Percentiles rank a stretch among this genome's conserved stretches.
Conservation (phyloP, 2,113 vertebrate genomes). For the Murina feae region DNA sequence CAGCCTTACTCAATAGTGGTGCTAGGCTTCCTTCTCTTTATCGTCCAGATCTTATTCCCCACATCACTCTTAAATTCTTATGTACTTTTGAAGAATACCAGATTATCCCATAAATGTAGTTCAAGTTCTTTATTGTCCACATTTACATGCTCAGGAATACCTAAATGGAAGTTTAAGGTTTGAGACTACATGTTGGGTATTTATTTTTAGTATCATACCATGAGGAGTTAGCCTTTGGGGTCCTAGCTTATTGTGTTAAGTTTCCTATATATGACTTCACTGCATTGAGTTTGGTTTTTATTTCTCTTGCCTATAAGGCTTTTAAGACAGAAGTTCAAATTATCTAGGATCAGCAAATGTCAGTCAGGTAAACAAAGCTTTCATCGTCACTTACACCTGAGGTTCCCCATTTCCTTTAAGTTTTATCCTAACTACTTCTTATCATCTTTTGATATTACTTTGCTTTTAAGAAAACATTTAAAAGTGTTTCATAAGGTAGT, state of each 20-base stretch:
- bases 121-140: not conserved
- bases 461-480: not conserved
- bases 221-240: not conserved
- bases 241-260: not conserved
- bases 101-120: not conserved
- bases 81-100: fast-evolving
- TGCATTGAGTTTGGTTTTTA: not conserved
- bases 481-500: not conserved
- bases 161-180: not conserved
- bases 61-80: not conserved
- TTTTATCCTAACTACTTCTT: not conserved
- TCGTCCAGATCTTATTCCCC: not conserved
- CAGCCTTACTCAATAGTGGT: fast-evolving
- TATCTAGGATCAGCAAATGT: not conserved
- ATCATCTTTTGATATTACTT: not conserved
- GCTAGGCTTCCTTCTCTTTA: not conserved
- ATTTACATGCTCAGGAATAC: not conserved
- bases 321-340: not conserved
- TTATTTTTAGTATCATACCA: not conserved
- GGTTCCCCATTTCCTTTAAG: not conserved
- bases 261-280: not conserved
- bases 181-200: not conserved
- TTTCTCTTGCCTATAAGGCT: not conserved
- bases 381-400: not conserved
- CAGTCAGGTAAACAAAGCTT: not conserved